Percentiles rank a stretch among this genome's conserved stretches.
These are phyloP conservation scores for Neotragus pygmaeus DNA, from an alignment of 2,113 vertebrate species.

Conservation along the genomic window DNA sequence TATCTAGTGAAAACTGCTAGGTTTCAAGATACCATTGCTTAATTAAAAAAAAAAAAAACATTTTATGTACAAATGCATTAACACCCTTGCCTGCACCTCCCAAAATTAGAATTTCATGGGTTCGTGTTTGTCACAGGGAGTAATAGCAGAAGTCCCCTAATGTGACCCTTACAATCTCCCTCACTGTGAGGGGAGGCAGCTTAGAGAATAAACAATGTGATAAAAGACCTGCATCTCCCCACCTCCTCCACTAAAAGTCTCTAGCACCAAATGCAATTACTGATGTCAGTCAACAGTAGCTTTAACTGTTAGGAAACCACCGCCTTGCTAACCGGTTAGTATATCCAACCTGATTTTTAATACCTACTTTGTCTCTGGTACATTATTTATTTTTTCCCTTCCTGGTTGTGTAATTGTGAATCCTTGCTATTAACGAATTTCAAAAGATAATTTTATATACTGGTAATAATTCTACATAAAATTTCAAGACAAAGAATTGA, in stretches of 20 bases:
- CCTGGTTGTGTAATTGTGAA: neutral
- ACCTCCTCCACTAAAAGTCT: neutral
- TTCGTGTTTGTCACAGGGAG: neutral
- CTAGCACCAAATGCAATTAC: neutral
- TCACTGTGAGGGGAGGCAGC: neutral
- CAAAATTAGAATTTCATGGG: neutral
- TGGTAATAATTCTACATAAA: neutral
- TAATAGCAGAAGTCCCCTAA: neutral
- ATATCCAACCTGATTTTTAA: neutral
- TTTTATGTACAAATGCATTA: neutral
- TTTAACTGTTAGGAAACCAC: neutral
- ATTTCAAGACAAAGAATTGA: neutral
- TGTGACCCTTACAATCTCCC: neutral
- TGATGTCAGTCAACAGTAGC: neutral
- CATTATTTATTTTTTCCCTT: neutral
- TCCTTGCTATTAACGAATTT: neutral
- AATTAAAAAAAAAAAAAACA: neutral
- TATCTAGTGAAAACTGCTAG: neutral
- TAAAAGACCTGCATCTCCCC: neutral
- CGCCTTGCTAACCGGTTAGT: neutral
- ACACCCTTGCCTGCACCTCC: fast-evolving
- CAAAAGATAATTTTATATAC: neutral
- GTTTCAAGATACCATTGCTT: neutral
- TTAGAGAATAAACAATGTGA: neutral
- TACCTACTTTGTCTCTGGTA: neutral